Base-by-base conservation (phyloP, 2,888 invertebrate genomes). In the Hypsopygia costalis region DNA sequence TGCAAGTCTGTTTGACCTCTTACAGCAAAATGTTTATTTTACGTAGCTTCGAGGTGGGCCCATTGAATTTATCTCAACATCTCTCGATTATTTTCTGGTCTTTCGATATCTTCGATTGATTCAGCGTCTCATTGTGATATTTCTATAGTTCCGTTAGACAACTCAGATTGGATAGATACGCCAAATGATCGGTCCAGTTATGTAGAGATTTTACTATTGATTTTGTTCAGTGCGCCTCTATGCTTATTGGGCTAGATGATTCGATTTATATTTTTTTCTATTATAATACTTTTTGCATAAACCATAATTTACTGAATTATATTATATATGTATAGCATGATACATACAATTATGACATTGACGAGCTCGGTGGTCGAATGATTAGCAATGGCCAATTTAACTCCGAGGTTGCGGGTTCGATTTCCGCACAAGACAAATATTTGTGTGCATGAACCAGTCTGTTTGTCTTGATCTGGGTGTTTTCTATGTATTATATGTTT, bases 121-220 rank as follows among this genome's bases (percentile, higher is more conserved):
- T 25, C 25, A 25, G 25, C 25, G 25, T 25, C 25, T 6, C 25
- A 25, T 25, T 25, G 25, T 25, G 25, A 25, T 25, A 25, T 25
- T 25, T 25, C 25, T 8, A 7, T 25, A 25, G 25, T 25, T 25
- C 76, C 71, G 74, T 72, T 73, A 78, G 44, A 43, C 51, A 49
- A 61, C 66, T 70, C 51, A 69, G 70, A 78, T 78, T 62, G 58
- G 51, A 52, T 25, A 70, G 79, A 77, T 69, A 70, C 63, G 57
- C 63, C 66, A 69, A 71, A 71, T 69, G 52, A 71, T 67, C 63
- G 73, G 58, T 71, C 74, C 64, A 75, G 67, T 79, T 81, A 69
- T 58, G 62, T 58, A 51, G 51, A 69, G 68, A 73, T 71, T 76
- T 68, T 51, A 49, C 60, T 65, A 69, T 71, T 63, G 67, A 74